Evolutionary conservation across 2,888 invertebrate species (phyloP).

Genomic region (Lasioglossum oenotherae): DNA sequence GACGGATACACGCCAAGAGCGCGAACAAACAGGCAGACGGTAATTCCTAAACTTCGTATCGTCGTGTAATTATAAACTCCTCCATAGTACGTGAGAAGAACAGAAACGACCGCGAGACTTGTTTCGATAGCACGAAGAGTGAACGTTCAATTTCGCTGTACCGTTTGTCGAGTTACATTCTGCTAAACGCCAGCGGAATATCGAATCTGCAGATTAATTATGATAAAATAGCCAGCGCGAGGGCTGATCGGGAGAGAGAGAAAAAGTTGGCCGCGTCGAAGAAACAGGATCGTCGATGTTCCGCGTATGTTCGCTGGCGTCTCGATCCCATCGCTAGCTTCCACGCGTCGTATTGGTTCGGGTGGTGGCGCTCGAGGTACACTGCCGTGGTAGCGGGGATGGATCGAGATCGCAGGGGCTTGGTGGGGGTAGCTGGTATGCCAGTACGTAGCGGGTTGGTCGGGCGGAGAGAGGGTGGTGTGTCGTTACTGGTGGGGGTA

Average conservation of each 20-base stretch:
- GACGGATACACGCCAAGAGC: too few relatives aligned
- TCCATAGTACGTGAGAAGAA: fast-evolving
- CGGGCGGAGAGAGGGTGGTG: slow-evolving; percentile 78
- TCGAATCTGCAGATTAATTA: not conserved
- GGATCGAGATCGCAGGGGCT: not conserved
- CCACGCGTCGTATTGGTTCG: slow-evolving; percentile 23
- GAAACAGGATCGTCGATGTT: not conserved
- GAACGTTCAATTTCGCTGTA: too few relatives aligned
- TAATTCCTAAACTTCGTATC: not conserved
- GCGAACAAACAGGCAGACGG: not conserved
- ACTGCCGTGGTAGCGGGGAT: not conserved
- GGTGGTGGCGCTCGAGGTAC: slow-evolving; percentile 62
- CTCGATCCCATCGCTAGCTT: slow-evolving; percentile 36
- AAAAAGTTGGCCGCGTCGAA: not conserved
- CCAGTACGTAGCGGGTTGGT: slow-evolving; percentile 58
- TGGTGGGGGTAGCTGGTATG: slow-evolving; percentile 35
- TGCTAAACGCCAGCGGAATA: not conserved
- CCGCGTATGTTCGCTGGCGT: not conserved
- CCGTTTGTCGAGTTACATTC: not conserved
- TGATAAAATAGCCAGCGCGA: not conserved
- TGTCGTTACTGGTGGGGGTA: slow-evolving; percentile 77
- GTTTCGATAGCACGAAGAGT: too few relatives aligned
- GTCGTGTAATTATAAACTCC: not conserved
- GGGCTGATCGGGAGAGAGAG: not conserved
- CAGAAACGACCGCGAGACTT: not conserved